Base-by-base conservation (phyloP, 2,888 invertebrate genomes). In the Andrena minutula region DNA sequence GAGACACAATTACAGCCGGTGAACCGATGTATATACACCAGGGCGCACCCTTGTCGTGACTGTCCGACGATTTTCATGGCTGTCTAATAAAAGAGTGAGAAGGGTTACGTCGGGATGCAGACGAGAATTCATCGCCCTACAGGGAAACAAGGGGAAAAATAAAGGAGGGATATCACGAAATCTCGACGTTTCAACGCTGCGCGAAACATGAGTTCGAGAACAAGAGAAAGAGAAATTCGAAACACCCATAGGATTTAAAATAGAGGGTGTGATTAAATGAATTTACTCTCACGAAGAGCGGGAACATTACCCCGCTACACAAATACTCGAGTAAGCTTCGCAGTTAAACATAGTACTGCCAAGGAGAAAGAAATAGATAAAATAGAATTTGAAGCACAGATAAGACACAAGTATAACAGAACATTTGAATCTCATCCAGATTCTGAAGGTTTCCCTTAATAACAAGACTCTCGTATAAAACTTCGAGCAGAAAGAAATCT, bases 71-170 rank as follows among this genome's bases (percentile, higher is more conserved):
- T 75, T 66, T 70, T 49, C 74, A 35, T 60, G 68, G 75, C 70
- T 84, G 63, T 66, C 68, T 74, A 75, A 77, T 85, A 60, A 77
- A 72, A 77, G 71, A 10, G 16, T 26, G 26, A 30, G 28, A 5
- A 41, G 26, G 41, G 23, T 16, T 32, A 51, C 53, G 51, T 26
- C n/a, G 53, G 1, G 66, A 20, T 32, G 0, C 30, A 12, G 30
- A 75, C 30, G 49, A 26, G 53, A 70, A 75, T 66, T 60, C 61
- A 60, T 47, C 23, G 49, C 41, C 49, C 51, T n/a, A 5, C 2
- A 35, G 49, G n/a, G 35, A 41, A 41, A 53, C 26, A 58, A 16
- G 6, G 23, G 3, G 58, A 7, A 26, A 56, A 56, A 20, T 10
- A n/a, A 51, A 28, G 20, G 16, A 28, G 32, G 10, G 51, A 47